Evolutionary conservation across 2,888 invertebrate species (phyloP), one percentile per base, ranked within the genome.

Genomic region (Baronia brevicornis): DNA sequence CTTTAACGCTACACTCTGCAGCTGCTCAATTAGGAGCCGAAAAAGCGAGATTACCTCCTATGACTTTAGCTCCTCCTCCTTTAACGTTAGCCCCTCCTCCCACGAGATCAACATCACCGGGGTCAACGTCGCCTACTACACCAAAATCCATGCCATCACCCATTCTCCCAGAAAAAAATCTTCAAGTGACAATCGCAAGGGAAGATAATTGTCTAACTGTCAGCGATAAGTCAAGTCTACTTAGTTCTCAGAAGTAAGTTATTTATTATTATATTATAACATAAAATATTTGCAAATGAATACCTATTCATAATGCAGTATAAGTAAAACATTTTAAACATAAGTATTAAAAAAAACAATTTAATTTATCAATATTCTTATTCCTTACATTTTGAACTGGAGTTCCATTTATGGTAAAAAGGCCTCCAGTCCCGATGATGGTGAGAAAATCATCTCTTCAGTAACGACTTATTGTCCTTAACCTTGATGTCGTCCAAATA

Each of bases 161-260:
- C 1, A 43, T 72, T 28, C 33, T 75, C 11, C 71, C 75, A 4
- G 82, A 84, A 41, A 84, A 82, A 44, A 82, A 79, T 39, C 51
- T 80, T 4, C 84, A 82, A 49, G 52, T 80, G 2, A 60, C 77
- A 0, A 67, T 79, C 14, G 60, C 67, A 1, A 82, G 77, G 39
- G 82, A 82, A 13, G 79, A 82, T 14, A 72, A 79, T 39, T 73
- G 73, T 39, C 46, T 80, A 9, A 82, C 75, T 29, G 70, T 70
- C 7, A 80, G 68, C 44, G 84, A 85, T 39, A 84, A 79, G 38
- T 80, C 84, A 4, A 82, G 75, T 54, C 64, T 84, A 20, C 63
- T 84, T n/a, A 77, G 71, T 48, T 75, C 82, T 4, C 82, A 80
- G 51, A 84, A 77, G 84, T 84, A 62, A 78, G 51, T n/a, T n/a